Percentiles rank a stretch among this genome's conserved stretches.
phyloP scores from a whole-genome alignment of 2,113 vertebrate species.

The Pedetes capensis region DNA sequence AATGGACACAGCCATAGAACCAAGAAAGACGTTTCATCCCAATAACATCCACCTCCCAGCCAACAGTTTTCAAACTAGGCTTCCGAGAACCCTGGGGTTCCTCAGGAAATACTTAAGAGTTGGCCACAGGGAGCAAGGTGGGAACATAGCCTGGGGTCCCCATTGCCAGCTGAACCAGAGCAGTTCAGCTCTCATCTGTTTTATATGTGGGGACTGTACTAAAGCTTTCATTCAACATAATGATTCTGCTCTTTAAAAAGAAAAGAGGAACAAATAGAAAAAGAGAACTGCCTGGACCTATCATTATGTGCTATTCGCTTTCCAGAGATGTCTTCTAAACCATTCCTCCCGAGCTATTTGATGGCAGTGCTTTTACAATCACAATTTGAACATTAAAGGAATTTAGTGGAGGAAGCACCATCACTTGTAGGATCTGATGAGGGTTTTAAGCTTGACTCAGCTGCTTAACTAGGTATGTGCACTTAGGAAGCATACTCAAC shows the following conservation, averaged over 20 bases:
- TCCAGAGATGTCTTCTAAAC: neutral
- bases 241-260: neutral
- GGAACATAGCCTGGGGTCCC: neutral
- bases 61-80: neutral
- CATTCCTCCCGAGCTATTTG: neutral
- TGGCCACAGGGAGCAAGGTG: neutral
- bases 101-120: neutral
- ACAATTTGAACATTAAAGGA: constrained; percentile 32
- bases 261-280: neutral
- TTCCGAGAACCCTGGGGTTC: neutral
- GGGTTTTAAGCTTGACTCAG: constrained; percentile 18
- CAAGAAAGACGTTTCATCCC: neutral
- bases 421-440: neutral
- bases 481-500: neutral
- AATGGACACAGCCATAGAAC: neutral
- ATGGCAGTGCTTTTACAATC: neutral
- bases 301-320: constrained; percentile 21
- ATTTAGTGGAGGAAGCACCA: neutral
- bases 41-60: neutral
- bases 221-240: constrained; percentile 29
- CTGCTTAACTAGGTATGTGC: neutral
- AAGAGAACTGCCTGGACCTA: neutral
- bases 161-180: neutral
- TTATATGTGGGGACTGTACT: neutral
- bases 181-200: neutral